Base-by-base conservation (phyloP, 2,797 vertebrate species). In the Siniperca undulata region DNA sequence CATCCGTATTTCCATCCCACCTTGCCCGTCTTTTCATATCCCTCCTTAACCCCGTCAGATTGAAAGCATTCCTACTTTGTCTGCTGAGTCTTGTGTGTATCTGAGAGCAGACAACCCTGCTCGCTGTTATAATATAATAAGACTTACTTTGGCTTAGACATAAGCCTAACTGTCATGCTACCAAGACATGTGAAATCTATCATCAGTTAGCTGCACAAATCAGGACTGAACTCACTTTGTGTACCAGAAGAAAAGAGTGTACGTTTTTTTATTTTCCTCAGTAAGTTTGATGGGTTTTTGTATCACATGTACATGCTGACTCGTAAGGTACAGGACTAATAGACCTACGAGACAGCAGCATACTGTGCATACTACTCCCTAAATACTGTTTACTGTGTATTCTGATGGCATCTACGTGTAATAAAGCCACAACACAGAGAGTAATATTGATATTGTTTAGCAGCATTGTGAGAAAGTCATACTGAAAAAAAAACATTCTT, bases 21-120 rank as follows among this genome's bases (percentile, higher is more conserved):
- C 79, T 69, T n/a, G n/a, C 44, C 76, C 34, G 24, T 78, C 74
- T 80, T 65, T 81, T 68, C 73, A 19, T 74, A 72, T 75, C 62
- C 79, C 70, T 42, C 40, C 56, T 74, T 30, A 86, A 81, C 84
- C 81, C 52, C 0, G 2, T 62, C 11, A 4, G 80, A 87, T 69
- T 75, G 38, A 46, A 74, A 78, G 68, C 77, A 84, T 89, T 90
- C 81, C 68, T 70, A 1, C 60, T 36, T 20, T 24, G 59, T 71
- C 66, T 72, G 38, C 24, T 0, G 11, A 70, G 46, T 69, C 65
- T 52, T 24, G 17, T 42, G 38, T 61, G 62, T n/a, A 46, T 71
- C 64, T 61, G 66, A 40, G 64, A 73, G 64, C 64, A 67, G 77
- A 85, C 50, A 40, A 27, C 34, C 8, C 48, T 2, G 38, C 70